Evolutionary conservation across 1,140 invertebrate genomes (phyloP).

Genomic region (Sitobion miscanthi): DNA sequence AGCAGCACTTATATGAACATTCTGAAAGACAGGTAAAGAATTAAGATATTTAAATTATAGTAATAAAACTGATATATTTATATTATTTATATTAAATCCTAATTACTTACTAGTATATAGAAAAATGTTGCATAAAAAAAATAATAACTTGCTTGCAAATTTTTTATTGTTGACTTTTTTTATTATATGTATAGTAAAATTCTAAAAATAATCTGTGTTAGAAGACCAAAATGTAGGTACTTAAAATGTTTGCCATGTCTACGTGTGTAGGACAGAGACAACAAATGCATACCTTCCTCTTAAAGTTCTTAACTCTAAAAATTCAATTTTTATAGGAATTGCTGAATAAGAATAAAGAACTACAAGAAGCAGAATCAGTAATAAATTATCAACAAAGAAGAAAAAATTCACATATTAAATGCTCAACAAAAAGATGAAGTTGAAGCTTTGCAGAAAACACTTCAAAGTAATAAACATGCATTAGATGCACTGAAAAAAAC

Average conservation of each 20-base stretch:
- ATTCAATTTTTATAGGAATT: constrained; percentile 19
- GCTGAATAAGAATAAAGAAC: constrained; percentile 33
- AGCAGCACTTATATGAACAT: constrained; percentile 29
- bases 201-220: neutral
- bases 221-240: too few species aligned
- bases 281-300: neutral
- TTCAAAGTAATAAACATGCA: constrained; percentile 45
- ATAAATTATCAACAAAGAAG: constrained; percentile 1
- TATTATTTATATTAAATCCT: neutral
- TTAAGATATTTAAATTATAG: neutral
- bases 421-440: constrained; percentile 49
- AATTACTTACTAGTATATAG: neutral
- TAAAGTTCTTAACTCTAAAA: neutral
- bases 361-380: constrained; percentile 33
- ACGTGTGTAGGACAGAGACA: too few species aligned
- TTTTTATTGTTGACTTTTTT: neutral
- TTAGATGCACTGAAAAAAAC: constrained; percentile 48
- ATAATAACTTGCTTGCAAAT: neutral
- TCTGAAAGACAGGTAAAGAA: constrained; percentile 40
- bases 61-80: neutral
- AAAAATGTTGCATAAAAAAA: neutral
- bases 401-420: constrained; percentile 23
- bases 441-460: constrained; percentile 45
- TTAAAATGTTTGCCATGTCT: too few species aligned
- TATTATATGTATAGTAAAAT: neutral